Evolutionary conservation across 2,113 vertebrate genomes (phyloP).

Genomic region (Tragelaphus scriptus): DNA sequence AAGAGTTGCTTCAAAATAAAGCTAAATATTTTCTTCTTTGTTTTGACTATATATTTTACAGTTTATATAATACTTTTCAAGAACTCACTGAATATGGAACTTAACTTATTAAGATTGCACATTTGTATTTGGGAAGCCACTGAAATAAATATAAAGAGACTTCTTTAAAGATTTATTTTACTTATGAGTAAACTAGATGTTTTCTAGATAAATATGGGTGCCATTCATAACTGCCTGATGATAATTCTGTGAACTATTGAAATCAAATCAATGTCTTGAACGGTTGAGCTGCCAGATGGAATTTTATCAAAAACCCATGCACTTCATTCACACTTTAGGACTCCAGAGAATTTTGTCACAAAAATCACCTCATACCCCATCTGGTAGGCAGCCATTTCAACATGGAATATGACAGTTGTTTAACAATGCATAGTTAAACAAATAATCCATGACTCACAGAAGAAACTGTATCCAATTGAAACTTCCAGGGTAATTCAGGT

Average conservation of each 20-base stretch:
- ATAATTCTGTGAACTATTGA: slow-evolving; percentile 15
- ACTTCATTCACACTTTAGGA: not conserved
- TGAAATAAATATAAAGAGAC: not conserved
- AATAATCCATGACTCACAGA: slow-evolving; percentile 1
- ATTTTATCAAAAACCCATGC: not conserved
- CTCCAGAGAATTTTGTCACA: slow-evolving; percentile 43
- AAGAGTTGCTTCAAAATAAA: slow-evolving; percentile 34
- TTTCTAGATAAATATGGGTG: not conserved
- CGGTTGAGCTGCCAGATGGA: not conserved
- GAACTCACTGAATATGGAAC: not conserved
- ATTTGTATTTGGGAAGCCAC: not conserved
- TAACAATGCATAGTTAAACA: slow-evolving; percentile 40
- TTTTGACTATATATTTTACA: not conserved
- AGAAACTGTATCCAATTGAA: not conserved
- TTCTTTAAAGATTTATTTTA: not conserved
- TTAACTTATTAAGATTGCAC: not conserved
- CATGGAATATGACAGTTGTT: slow-evolving; percentile 5
- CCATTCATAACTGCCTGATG: not conserved
- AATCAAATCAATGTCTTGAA: slow-evolving; percentile 33
- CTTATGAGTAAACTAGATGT: not conserved
- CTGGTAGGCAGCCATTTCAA: slow-evolving; percentile 34
- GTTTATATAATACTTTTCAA: not conserved
- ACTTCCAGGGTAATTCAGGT: not conserved
- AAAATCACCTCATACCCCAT: not conserved
- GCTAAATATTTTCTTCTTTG: slow-evolving; percentile 3